Evolutionary conservation across 2,888 invertebrate genomes (phyloP), one percentile per base, ranked within the genome.

Genomic region (Cryptocheilus praepositus): DNA sequence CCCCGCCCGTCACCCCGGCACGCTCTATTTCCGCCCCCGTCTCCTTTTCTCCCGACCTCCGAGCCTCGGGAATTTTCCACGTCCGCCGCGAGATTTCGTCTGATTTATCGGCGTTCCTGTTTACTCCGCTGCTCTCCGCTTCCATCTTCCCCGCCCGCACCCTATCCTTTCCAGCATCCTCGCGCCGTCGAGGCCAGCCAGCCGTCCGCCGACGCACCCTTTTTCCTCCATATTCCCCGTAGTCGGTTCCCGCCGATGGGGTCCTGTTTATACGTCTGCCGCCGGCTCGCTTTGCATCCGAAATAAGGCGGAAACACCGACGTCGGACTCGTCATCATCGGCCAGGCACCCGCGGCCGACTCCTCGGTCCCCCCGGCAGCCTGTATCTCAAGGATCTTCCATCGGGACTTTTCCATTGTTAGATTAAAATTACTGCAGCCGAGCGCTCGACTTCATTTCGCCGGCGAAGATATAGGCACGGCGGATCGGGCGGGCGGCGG

Each of bases 401-500:
- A 19, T n/a, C 21, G 21, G 18, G 53, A 58, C n/a, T 18, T 28
- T 13, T 15, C 62, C 22, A 55, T 66, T 62, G 64, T 69, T 61
- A 53, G 55, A 71, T 71, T 71, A 69, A 71, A 71, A 69, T 70
- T 68, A 61, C 52, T 36, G 25, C 52, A 25, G 61, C 36, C 25
- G 51, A 45, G 21, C 52, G 43, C 58, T 52, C 60, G 60, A 61
- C 58, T 69, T 61, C 43, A 59, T 69, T 44, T 49, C 28, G 49
- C 15, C 8, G 21, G 21, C 54, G 46, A 36, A 22, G 43, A 57
- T 36, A 36, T 36, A 36, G 36, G 36, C 36, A 36, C 36, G 36
- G 36, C 3, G 36, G 36, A 36, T 36, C 11, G 36, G 36, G 13
- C 11, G 11, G 11, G 36, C 52, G 22, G 5, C 54, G 51, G 36